These are phyloP conservation scores for Trachelus tabidus DNA, from an alignment of 2,888 invertebrate species.

Conservation along the genomic window DNA sequence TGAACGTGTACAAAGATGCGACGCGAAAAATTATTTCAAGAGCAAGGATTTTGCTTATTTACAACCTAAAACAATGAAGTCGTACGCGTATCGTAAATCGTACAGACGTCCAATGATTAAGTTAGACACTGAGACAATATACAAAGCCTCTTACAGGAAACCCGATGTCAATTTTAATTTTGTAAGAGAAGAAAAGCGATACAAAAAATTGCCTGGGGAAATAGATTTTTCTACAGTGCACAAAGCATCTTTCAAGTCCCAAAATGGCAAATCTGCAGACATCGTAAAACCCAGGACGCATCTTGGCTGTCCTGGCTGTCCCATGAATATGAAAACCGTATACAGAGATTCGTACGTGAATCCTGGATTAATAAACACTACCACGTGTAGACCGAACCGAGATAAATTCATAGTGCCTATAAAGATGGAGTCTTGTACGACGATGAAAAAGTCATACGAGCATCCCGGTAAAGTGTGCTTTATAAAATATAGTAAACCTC, in stretches of 20 bases:
- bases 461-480: conserved; percentile 4
- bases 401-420: conserved; percentile 20
- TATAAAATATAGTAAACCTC: conserved; percentile 10
- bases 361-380: conserved; percentile 27
- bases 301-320: conserved; percentile 31
- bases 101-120: conserved; percentile 18
- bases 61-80: background rate
- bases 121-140: conserved; percentile 31
- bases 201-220: conserved; percentile 21
- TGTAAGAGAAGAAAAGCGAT: no score
- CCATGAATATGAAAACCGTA: conserved; percentile 29
- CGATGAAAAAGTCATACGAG: conserved; percentile 38
- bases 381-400: conserved; percentile 19
- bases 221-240: conserved; percentile 32
- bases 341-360: conserved; percentile 36
- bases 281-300: conserved; percentile 30
- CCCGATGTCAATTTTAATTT: no score
- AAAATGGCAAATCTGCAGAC: conserved; percentile 14
- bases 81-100: background rate
- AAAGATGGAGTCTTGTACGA: conserved; percentile 34
- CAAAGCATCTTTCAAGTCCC: conserved; percentile 34
- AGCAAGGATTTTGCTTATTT: background rate
- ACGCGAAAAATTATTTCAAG: no score
- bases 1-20: no score
- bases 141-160: conserved; percentile 27